phyloP scores from a whole-genome alignment of 2,113 vertebrate species.

The Dryoscopus gambensis region DNA sequence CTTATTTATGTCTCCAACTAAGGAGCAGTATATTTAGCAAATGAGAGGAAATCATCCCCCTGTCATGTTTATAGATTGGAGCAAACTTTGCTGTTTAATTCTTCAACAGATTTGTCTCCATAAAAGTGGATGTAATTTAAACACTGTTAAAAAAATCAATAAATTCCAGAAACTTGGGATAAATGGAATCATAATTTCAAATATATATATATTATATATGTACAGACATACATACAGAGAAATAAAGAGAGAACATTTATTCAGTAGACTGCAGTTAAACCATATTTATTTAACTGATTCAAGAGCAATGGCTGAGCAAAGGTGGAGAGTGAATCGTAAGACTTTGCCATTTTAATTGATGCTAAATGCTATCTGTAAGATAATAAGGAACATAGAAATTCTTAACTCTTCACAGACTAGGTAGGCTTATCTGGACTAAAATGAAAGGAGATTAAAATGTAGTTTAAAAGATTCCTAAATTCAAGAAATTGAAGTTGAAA shows the following conservation, averaged over 20 bases:
- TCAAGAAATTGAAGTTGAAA: conserved; percentile 10
- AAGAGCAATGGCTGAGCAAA: conserved; percentile 32
- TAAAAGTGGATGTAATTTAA: conserved; percentile 69
- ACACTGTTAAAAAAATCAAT: conserved; percentile 64
- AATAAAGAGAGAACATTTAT: conserved; percentile 29
- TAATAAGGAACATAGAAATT: background rate
- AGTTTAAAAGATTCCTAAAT: background rate
- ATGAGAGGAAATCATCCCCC: conserved; percentile 62
- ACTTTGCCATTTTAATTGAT: conserved; percentile 7
- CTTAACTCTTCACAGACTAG: background rate
- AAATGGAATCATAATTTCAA: conserved; percentile 47
- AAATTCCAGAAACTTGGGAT: conserved; percentile 64
- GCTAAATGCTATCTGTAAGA: conserved; percentile 1
- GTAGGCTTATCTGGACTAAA: background rate
- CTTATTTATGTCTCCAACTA: conserved; percentile 73
- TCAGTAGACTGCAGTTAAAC: background rate
- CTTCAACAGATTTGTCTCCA: conserved; percentile 68
- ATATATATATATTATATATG: conserved; percentile 38
- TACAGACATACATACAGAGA: conserved; percentile 12
- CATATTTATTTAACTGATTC: conserved; percentile 40
- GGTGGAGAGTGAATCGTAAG: background rate
- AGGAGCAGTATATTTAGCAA: conserved; percentile 77
- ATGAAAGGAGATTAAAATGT: background rate
- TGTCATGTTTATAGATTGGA: conserved; percentile 68
- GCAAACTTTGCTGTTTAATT: conserved; percentile 71